Evolutionary conservation across 2,797 vertebrate species (phyloP).

Genomic region (Anabas testudineus): DNA sequence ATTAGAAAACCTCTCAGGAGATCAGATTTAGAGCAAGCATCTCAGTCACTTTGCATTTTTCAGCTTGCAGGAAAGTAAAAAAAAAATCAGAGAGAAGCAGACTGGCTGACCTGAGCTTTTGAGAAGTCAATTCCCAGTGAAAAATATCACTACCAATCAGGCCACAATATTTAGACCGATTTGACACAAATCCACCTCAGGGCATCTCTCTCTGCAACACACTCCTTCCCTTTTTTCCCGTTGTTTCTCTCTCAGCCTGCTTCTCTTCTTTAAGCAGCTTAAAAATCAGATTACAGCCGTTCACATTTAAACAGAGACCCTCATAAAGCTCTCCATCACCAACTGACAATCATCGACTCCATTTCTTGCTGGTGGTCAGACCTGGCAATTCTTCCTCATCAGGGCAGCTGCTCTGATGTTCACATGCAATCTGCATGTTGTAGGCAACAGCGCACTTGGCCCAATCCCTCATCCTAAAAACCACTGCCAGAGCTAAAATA

Average conservation of each 20-base stretch:
- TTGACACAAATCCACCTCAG: constrained; percentile 54
- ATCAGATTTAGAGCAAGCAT: constrained; percentile 30
- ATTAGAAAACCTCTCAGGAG: constrained; percentile 44
- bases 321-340: constrained; percentile 50
- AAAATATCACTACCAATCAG: constrained; percentile 32
- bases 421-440: constrained; percentile 43
- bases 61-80: constrained; percentile 24
- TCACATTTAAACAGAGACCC: constrained; percentile 64
- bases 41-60: constrained; percentile 29
- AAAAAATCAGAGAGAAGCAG: constrained; percentile 27
- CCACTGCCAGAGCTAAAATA: constrained; percentile 32
- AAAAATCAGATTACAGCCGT: constrained; percentile 74
- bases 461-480: constrained; percentile 28
- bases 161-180: constrained; percentile 26
- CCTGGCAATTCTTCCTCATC: constrained; percentile 42
- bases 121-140: constrained; percentile 23
- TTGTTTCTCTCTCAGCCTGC: constrained; percentile 12
- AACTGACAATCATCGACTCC: constrained; percentile 48
- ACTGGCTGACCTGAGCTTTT: constrained; percentile 19
- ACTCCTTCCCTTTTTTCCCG: constrained; percentile 36
- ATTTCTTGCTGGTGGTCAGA: constrained; percentile 44
- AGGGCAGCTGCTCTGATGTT: constrained; percentile 41
- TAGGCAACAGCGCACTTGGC: constrained; percentile 13
- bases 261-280: constrained; percentile 79
- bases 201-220: constrained; percentile 46